Evolutionary conservation across 53 echinoderm and acorn worm genomes (phyloP).

Genomic region (Henricia sp.): DNA sequence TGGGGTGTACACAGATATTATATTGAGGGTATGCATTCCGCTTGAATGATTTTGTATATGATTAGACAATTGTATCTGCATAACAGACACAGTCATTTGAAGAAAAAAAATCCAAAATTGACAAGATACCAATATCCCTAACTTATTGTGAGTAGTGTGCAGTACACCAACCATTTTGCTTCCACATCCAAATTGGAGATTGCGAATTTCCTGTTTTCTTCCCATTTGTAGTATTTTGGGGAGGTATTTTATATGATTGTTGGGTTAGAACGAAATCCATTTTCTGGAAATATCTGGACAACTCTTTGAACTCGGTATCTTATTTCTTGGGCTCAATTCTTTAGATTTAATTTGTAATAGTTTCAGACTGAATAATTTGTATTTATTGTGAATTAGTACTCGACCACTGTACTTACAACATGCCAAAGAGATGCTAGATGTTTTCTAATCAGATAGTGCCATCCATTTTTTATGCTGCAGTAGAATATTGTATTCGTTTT

Average conservation of each 20-base stretch:
- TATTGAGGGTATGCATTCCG: too few species aligned
- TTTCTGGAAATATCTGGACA: neutral
- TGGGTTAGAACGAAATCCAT: too few species aligned
- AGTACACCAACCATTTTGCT: too few species aligned
- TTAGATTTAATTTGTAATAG: neutral
- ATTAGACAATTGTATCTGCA: too few species aligned
- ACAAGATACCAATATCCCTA: too few species aligned
- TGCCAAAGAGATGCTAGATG: conserved; percentile 55
- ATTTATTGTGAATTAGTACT: conserved; percentile 20
- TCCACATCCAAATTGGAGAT: neutral
- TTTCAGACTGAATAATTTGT: neutral
- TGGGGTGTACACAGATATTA: too few species aligned
- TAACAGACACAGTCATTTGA: too few species aligned
- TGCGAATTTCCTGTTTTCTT: neutral
- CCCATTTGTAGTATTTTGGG: too few species aligned
- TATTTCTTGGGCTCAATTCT: neutral
- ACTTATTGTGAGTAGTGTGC: too few species aligned
- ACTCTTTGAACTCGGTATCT: neutral
- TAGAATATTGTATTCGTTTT: conserved; percentile 11
- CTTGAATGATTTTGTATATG: too few species aligned
- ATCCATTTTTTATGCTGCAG: conserved; percentile 60
- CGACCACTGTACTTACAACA: conserved; percentile 11
- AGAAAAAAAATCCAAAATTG: too few species aligned
- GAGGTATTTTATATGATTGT: too few species aligned
- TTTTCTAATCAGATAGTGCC: conserved; percentile 32